These are phyloP conservation scores for Fratercula arctica DNA, from an alignment of 2,797 vertebrate species.

Conservation along the genomic window DNA sequence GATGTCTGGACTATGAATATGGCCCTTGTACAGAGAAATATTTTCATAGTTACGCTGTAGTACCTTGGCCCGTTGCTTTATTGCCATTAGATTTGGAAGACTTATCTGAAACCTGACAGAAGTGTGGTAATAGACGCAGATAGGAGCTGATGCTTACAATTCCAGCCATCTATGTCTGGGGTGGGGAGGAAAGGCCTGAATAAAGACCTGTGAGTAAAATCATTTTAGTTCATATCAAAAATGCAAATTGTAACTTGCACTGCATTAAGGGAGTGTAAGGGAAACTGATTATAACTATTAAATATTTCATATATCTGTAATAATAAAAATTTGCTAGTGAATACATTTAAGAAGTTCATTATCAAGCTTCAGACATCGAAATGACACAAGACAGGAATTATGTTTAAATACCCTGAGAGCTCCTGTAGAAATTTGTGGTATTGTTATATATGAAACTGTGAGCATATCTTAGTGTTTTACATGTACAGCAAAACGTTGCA, in stretches of 20 bases:
- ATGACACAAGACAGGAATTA: neutral
- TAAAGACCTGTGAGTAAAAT: neutral
- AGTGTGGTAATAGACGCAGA: neutral
- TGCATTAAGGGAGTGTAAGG: neutral
- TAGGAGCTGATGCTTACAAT: neutral
- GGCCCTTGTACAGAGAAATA: neutral
- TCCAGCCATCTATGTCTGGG: neutral
- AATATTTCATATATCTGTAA: neutral
- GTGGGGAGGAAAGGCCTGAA: neutral
- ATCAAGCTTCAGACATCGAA: neutral
- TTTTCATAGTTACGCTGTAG: neutral
- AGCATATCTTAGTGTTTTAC: neutral
- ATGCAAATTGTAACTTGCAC: neutral
- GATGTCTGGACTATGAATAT: neutral
- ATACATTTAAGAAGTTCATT: neutral
- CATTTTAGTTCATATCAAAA: neutral
- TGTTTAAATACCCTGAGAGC: neutral
- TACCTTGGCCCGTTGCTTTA: neutral
- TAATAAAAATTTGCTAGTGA: neutral
- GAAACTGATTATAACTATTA: neutral
- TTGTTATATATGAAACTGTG: neutral
- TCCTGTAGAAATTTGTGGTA: neutral
- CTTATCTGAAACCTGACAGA: neutral
- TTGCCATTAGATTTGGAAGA: neutral
- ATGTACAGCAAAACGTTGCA: accelerated